These are phyloP conservation scores for Lithophane ornitopus DNA, from an alignment of 2,888 invertebrate species.

Conservation along the genomic window DNA sequence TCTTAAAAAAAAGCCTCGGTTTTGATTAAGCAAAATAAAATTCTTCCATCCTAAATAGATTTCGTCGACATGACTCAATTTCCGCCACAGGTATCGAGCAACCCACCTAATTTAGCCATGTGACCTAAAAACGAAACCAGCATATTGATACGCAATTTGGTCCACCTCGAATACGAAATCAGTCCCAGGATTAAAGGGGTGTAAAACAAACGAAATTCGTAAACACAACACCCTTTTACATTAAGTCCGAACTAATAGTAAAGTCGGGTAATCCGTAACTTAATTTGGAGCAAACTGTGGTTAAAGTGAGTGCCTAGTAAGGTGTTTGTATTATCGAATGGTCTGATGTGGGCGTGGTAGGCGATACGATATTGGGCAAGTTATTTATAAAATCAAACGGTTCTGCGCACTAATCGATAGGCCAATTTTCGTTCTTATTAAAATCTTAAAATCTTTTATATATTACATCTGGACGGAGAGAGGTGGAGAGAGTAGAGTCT, in stretches of 20 bases:
- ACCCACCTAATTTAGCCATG: slow-evolving; percentile 34
- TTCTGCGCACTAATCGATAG: background rate
- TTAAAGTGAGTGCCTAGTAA: slow-evolving; percentile 43
- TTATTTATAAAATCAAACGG: background rate
- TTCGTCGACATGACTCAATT: slow-evolving; percentile 31
- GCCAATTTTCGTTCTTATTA: background rate
- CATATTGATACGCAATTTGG: slow-evolving; percentile 60
- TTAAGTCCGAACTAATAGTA: slow-evolving; percentile 65
- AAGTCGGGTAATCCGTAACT: slow-evolving; percentile 66
- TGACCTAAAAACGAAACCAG: slow-evolving; percentile 52
- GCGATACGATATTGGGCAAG: slow-evolving; percentile 4
- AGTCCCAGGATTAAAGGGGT: slow-evolving; percentile 60
- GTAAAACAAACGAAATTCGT: slow-evolving; percentile 64
- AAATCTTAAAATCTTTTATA: background rate
- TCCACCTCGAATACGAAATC: slow-evolving; percentile 59
- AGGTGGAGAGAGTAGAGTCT: no score
- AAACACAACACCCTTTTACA: slow-evolving; percentile 68
- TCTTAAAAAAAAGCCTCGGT: background rate
- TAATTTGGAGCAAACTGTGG: slow-evolving; percentile 65
- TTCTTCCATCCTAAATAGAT: slow-evolving; percentile 20
- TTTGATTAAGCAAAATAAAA: slow-evolving; percentile 8
- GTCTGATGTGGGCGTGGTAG: slow-evolving; percentile 16
- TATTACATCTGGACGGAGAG: background rate
- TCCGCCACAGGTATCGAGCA: slow-evolving; percentile 9
- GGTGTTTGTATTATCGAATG: slow-evolving; percentile 56